phyloP scores from a whole-genome alignment of 2,888 invertebrate species.

The Ischnura elegans region DNA sequence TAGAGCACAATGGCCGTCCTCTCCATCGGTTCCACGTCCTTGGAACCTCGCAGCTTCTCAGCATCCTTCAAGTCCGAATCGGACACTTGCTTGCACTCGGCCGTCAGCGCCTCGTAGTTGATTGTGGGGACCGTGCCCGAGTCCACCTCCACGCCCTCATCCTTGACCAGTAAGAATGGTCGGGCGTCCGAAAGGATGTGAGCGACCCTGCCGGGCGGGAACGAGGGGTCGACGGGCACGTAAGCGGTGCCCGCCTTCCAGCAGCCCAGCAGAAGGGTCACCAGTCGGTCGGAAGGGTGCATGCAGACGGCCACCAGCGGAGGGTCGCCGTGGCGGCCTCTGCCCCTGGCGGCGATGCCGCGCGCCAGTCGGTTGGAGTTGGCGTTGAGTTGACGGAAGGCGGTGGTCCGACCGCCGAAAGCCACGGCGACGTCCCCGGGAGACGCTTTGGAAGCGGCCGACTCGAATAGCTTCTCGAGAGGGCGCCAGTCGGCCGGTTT shows the following conservation, averaged over 20 bases:
- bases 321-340: slow-evolving; percentile 84
- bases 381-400: slow-evolving; percentile 82
- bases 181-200: slow-evolving; percentile 88
- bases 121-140: background rate
- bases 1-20: slow-evolving; percentile 87
- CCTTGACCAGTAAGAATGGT: slow-evolving; percentile 85
- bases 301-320: slow-evolving; percentile 89
- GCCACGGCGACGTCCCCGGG: slow-evolving; percentile 78
- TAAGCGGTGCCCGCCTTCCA: slow-evolving; percentile 93
- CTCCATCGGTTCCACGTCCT: slow-evolving; percentile 45
- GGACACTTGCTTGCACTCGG: slow-evolving; percentile 4
- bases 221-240: slow-evolving; percentile 88
- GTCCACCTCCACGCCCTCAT: slow-evolving; percentile 79
- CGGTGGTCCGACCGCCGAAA: slow-evolving; percentile 81
- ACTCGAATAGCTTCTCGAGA: slow-evolving; percentile 81
- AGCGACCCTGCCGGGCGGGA: slow-evolving; percentile 85
- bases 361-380: slow-evolving; percentile 82
- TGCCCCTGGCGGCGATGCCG: slow-evolving; percentile 77
- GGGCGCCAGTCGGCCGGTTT: slow-evolving; percentile 75
- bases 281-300: slow-evolving; percentile 86
- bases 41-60: background rate
- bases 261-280: slow-evolving; percentile 85
- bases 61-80: background rate
- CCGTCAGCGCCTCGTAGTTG: background rate
- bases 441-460: background rate